A percentile compares a stretch with the other conserved stretches of the same genome.
Evolutionary conservation across 2,113 vertebrate species (phyloP).

Genomic region (Pangasianodon gigas): DNA sequence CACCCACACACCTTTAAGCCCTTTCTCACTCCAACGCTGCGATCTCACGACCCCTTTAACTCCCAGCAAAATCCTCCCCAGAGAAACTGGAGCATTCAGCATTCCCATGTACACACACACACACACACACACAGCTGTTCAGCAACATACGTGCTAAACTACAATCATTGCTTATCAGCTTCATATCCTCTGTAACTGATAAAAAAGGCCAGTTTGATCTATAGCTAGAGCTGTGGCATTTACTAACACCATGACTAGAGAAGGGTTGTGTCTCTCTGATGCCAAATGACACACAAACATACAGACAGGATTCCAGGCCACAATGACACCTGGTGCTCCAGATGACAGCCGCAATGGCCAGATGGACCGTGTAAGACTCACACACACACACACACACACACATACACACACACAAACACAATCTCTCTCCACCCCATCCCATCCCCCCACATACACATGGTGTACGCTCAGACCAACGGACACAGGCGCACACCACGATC

Average conservation of each 20-base stretch:
- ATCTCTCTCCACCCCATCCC: not conserved
- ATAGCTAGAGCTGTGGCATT: constrained; percentile 2
- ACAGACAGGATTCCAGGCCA: constrained; percentile 45
- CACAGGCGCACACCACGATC: constrained; percentile 33
- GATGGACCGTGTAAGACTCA: constrained; percentile 48
- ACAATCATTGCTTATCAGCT: constrained; percentile 20
- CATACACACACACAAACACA: constrained; percentile 39
- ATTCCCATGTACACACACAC: not conserved
- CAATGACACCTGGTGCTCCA: constrained; percentile 59
- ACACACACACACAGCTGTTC: constrained; percentile 15
- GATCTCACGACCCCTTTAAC: not conserved
- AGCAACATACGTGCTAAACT: not conserved
- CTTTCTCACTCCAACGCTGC: constrained; percentile 12
- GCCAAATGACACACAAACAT: constrained; percentile 36
- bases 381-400: constrained; percentile 47
- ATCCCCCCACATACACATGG: not conserved
- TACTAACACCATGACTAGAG: not conserved
- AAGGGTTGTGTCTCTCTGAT: constrained; percentile 14
- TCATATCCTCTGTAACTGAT: constrained; percentile 14
- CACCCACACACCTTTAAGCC: constrained; percentile 23
- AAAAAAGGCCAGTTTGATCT: not conserved
- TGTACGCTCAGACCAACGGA: not conserved
- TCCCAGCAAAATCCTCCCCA: constrained; percentile 15
- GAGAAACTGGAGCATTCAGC: constrained; percentile 31
- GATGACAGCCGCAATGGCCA: constrained; percentile 58